These are phyloP conservation scores for Orussus abietinus DNA, from an alignment of 1,140 invertebrate genomes.

Conservation along the genomic window DNA sequence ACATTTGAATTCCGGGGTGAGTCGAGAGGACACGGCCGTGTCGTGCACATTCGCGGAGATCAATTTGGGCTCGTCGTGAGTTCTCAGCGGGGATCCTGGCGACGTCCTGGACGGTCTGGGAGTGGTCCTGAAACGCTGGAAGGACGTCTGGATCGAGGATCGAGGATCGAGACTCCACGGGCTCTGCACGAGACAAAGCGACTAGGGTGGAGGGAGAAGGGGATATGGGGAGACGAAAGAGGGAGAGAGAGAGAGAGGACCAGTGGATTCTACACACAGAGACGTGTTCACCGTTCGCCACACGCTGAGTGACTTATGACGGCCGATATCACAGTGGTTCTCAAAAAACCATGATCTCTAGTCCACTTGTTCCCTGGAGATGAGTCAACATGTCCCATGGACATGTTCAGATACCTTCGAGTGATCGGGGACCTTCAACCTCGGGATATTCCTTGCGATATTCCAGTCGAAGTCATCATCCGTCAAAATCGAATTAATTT, in stretches of 20 bases:
- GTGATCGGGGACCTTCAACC: too few species aligned
- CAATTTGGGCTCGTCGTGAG: conserved; percentile 22
- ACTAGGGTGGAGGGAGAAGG: conserved; percentile 9
- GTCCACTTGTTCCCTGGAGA: too few species aligned
- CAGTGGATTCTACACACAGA: conserved; percentile 21
- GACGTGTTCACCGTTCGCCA: conserved; percentile 31
- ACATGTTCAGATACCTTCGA: too few species aligned
- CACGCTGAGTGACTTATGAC: conserved; percentile 45
- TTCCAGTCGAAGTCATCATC: too few species aligned
- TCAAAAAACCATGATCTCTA: conserved; percentile 23
- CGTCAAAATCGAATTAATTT: too few species aligned
- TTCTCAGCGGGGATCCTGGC: conserved; percentile 31
- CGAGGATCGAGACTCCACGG: neutral
- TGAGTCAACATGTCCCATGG: too few species aligned
- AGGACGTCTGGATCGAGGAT: conserved; percentile 6
- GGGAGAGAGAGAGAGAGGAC: conserved; percentile 15
- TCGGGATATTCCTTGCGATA: too few species aligned
- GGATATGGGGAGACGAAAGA: conserved; percentile 2
- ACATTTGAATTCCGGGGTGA: conserved; percentile 11
- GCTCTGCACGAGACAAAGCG: conserved; percentile 15
- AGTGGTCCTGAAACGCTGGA: conserved; percentile 19
- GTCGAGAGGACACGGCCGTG: conserved; percentile 18
- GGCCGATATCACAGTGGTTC: conserved; percentile 33
- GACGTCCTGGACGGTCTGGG: conserved; percentile 28
- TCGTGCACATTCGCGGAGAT: conserved; percentile 13